These are phyloP conservation scores for Sesia apiformis DNA, from an alignment of 2,888 invertebrate species.

Conservation along the genomic window DNA sequence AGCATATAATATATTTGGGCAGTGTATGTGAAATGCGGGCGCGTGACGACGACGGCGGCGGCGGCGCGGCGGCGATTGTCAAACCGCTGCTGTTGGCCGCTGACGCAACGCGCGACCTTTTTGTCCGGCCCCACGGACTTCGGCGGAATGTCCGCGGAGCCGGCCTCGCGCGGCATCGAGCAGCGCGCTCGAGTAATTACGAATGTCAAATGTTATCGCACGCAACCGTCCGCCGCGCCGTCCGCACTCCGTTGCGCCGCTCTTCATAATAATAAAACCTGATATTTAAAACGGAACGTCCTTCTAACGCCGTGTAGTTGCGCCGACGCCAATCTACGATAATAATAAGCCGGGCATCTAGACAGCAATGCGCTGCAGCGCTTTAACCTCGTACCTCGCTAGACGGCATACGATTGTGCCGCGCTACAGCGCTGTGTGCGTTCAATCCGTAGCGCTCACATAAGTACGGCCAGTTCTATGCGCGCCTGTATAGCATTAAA, in stretches of 20 bases:
- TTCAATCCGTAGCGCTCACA: constrained; percentile 64
- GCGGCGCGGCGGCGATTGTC: constrained; percentile 21
- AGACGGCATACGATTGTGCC: constrained; percentile 32
- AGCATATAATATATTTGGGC: constrained; percentile 45
- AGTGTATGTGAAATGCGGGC: constrained; percentile 45
- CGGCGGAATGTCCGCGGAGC: constrained; percentile 28
- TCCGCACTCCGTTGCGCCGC: constrained; percentile 73
- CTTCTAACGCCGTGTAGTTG: constrained; percentile 76
- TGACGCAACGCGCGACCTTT: constrained; percentile 72
- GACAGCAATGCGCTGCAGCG: constrained; percentile 53
- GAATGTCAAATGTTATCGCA: constrained; percentile 75
- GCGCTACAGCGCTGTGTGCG: constrained; percentile 53
- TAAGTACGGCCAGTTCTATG: constrained; percentile 76
- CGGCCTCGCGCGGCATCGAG: constrained; percentile 23
- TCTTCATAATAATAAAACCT: constrained; percentile 76
- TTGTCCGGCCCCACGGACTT: constrained; percentile 57
- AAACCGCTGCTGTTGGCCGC: constrained; percentile 19
- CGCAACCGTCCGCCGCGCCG: constrained; percentile 70
- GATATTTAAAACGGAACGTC: constrained; percentile 76
- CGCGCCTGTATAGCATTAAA: constrained; percentile 76
- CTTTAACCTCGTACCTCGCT: constrained; percentile 24
- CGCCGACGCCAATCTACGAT: constrained; percentile 76
- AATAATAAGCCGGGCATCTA: constrained; percentile 70
- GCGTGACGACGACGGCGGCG: constrained; percentile 18
- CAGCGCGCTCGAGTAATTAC: constrained; percentile 68